Evolutionary conservation across 2,888 invertebrate species (phyloP).

Genomic region (Leucophenga montana): DNA sequence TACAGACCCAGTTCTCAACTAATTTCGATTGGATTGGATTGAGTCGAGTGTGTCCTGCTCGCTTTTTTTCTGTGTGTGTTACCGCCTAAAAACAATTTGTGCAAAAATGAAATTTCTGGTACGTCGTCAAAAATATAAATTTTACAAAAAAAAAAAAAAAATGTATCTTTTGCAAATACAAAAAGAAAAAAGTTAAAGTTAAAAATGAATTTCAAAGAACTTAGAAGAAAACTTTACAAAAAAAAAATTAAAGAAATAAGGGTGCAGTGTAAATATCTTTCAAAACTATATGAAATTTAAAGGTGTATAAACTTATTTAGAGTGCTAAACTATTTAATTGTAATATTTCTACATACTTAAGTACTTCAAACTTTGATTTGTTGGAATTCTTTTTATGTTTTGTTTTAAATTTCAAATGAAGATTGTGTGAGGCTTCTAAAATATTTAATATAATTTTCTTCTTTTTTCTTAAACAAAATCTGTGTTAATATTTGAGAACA

Average conservation of each 20-base stretch:
- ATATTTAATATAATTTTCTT: too few relatives aligned
- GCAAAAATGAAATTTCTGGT: slow-evolving; percentile 73
- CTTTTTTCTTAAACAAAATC: too few relatives aligned
- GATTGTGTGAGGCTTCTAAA: too few relatives aligned
- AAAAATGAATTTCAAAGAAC: neutral
- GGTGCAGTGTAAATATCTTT: too few relatives aligned
- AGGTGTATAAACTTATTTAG: too few relatives aligned
- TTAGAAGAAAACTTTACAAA: neutral
- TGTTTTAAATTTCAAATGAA: too few relatives aligned
- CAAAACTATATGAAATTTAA: too few relatives aligned
- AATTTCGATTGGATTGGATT: slow-evolving; percentile 30
- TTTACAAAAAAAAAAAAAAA: neutral
- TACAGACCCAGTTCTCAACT: slow-evolving; percentile 58
- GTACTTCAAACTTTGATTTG: too few relatives aligned
- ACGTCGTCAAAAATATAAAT: slow-evolving; percentile 54
- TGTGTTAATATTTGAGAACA: too few relatives aligned
- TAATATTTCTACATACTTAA: too few relatives aligned
- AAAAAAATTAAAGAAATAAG: neutral
- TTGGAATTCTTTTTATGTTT: too few relatives aligned
- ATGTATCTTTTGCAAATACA: neutral
- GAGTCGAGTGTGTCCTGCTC: slow-evolving; percentile 51
- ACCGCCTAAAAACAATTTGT: slow-evolving; percentile 37
- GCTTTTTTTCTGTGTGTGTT: slow-evolving; percentile 37
- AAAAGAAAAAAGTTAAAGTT: neutral
- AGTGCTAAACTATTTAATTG: too few relatives aligned